phyloP scores from a whole-genome alignment of 2,797 vertebrate genomes.

The Phyllotis vaccarum region DNA sequence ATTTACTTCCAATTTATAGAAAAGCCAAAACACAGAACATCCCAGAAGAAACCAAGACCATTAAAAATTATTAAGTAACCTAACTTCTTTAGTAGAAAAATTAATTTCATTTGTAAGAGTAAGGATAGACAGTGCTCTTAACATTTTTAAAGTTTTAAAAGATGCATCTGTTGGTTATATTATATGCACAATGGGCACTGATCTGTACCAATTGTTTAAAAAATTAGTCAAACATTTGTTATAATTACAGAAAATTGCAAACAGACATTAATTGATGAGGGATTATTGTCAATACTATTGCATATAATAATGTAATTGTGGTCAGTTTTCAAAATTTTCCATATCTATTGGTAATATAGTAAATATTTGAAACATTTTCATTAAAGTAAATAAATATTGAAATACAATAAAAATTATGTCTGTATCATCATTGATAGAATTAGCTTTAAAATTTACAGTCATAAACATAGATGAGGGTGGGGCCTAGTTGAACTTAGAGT shows the following conservation, averaged over 20 bases:
- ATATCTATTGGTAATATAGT: not conserved
- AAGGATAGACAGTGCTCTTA: not conserved
- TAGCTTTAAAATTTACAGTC: conserved; percentile 18
- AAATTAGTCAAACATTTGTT: conserved; percentile 3
- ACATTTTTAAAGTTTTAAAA: conserved; percentile 47
- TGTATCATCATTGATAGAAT: not conserved
- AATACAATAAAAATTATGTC: conserved; percentile 13
- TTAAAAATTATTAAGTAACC: not conserved
- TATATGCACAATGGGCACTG: not conserved
- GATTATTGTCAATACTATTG: conserved; percentile 25
- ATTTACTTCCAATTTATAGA: not conserved
- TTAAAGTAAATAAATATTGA: not conserved
- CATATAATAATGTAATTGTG: not conserved
- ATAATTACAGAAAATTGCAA: conserved; percentile 42
- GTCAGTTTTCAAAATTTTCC: not conserved
- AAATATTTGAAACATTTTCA: not conserved
- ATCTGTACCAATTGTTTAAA: not conserved
- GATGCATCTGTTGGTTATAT: conserved; percentile 6
- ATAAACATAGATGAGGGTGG: conserved; percentile 3
- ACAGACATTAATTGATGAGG: conserved; percentile 4
- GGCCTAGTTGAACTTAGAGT: not conserved
- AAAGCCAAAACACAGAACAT: conserved; percentile 20
- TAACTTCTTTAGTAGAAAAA: conserved; percentile 44
- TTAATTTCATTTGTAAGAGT: not conserved
- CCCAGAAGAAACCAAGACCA: not conserved